These are phyloP conservation scores for Sparidentex hasta DNA, from an alignment of 2,797 vertebrate species.

Conservation along the genomic window DNA sequence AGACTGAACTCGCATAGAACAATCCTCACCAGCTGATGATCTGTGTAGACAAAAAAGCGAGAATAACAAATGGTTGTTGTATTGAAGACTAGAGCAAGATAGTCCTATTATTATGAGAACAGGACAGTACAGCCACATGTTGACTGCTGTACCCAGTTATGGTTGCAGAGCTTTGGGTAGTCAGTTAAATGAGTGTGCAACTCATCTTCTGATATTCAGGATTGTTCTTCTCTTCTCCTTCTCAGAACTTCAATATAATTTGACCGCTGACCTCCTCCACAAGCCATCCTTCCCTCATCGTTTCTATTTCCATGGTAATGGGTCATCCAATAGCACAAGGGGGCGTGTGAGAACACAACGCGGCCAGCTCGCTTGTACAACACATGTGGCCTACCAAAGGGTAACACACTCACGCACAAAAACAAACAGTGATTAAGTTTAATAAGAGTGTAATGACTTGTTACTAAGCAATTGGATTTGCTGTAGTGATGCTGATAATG, in stretches of 20 bases:
- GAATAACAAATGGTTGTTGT: too few relatives aligned
- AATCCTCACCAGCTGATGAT: neutral
- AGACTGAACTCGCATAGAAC: too few relatives aligned
- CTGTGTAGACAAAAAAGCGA: neutral
- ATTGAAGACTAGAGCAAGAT: too few relatives aligned
- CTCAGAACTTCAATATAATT: conserved; percentile 92
- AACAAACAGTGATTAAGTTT: neutral
- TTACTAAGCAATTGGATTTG: neutral
- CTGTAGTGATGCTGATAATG: neutral
- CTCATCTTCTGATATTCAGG: neutral
- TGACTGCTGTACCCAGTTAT: too few relatives aligned
- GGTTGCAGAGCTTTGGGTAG: too few relatives aligned
- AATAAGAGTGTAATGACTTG: neutral
- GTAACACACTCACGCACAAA: conserved; percentile 74
- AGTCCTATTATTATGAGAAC: too few relatives aligned
- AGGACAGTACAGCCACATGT: too few relatives aligned
- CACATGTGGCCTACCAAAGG: conserved; percentile 90
- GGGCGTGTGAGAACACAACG: conserved; percentile 83
- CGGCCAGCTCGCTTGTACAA: conserved; percentile 80
- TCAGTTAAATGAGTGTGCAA: too few relatives aligned
- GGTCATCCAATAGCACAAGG: conserved; percentile 88
- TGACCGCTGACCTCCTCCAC: conserved; percentile 91
- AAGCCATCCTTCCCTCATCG: conserved; percentile 89
- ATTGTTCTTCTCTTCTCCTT: conserved; percentile 1
- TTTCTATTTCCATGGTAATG: conserved; percentile 94